A percentile compares a stretch with the other conserved stretches of the same genome.
Evolutionary conservation across 2,888 invertebrate genomes (phyloP).

Genomic region (Atethmia centrago): DNA sequence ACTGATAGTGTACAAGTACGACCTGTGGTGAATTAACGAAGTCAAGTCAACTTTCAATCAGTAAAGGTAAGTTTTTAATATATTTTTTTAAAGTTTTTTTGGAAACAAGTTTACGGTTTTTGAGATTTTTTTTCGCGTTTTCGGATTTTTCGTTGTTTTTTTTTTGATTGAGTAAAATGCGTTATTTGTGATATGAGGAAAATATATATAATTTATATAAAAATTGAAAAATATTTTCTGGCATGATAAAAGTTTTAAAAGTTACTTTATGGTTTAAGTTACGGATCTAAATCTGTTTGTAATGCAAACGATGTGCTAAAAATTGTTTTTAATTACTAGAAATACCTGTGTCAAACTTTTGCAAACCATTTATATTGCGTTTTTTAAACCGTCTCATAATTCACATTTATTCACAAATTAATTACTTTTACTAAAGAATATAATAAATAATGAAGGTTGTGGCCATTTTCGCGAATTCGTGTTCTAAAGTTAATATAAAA

Average conservation of each 20-base stretch:
- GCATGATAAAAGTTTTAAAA: background rate
- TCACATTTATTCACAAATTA: background rate
- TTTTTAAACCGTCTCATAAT: background rate
- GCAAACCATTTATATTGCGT: background rate
- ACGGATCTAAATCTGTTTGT: background rate
- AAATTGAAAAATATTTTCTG: background rate
- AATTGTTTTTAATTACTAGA: background rate
- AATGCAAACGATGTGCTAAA: background rate
- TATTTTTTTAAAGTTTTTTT: background rate
- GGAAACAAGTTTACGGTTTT: background rate
- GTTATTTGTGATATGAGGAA: background rate
- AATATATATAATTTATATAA: background rate
- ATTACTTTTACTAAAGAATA: background rate
- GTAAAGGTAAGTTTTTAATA: constrained; percentile 38
- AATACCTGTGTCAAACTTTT: background rate
- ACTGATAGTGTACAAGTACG: constrained; percentile 54
- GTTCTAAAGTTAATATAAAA: background rate
- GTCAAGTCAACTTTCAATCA: constrained; percentile 15
- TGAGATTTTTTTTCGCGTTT: background rate
- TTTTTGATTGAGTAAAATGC: no score
- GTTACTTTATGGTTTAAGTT: background rate
- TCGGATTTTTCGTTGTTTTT: background rate
- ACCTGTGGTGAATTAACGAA: constrained; percentile 43
- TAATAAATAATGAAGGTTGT: background rate
- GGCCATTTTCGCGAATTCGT: background rate